phyloP scores from a whole-genome alignment of 2,797 vertebrate genomes.

The Aplochiton taeniatus region DNA sequence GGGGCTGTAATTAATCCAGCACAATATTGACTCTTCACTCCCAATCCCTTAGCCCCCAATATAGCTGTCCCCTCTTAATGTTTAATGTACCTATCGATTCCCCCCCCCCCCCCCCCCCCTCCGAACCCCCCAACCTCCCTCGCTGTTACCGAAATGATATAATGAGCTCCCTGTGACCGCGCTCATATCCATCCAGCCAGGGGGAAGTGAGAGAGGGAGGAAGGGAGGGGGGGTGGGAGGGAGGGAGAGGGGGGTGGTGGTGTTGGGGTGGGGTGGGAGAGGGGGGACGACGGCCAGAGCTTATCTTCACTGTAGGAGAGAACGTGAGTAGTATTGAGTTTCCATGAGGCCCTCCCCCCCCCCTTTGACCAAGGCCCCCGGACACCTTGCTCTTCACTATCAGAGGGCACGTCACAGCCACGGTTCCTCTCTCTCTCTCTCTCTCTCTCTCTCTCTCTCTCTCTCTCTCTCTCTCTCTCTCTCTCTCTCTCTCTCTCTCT shows the following conservation, averaged over 20 bases:
- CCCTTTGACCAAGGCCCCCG: neutral
- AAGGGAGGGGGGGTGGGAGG: conserved; percentile 2
- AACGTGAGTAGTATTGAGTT: conserved; percentile 37
- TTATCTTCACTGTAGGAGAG: conserved; percentile 56
- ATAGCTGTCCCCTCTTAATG: conserved; percentile 76
- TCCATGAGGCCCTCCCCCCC: conserved; percentile 49
- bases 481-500: neutral
- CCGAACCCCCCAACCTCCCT: too few species aligned
- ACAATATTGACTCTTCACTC: conserved; percentile 74
- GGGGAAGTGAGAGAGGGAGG: conserved; percentile 20
- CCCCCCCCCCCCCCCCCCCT: conserved; percentile 44
- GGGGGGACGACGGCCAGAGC: neutral
- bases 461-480: neutral
- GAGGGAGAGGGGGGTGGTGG: neutral
- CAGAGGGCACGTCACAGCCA: conserved; percentile 47
- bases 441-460: conserved; percentile 5
- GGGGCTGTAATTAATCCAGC: conserved; percentile 75
- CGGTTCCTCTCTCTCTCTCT: conserved; percentile 34
- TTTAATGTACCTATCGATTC: conserved; percentile 78
- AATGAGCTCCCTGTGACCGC: conserved; percentile 61
- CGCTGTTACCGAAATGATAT: conserved; percentile 74
- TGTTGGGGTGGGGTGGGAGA: conserved; percentile 4
- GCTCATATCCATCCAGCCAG: conserved; percentile 35
- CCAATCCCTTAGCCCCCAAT: conserved; percentile 64
- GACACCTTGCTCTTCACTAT: conserved; percentile 58